Percentiles rank a stretch among this genome's conserved stretches.
Evolutionary conservation across 2,113 vertebrate species (phyloP).

Genomic region (Oophaga pumilio): DNA sequence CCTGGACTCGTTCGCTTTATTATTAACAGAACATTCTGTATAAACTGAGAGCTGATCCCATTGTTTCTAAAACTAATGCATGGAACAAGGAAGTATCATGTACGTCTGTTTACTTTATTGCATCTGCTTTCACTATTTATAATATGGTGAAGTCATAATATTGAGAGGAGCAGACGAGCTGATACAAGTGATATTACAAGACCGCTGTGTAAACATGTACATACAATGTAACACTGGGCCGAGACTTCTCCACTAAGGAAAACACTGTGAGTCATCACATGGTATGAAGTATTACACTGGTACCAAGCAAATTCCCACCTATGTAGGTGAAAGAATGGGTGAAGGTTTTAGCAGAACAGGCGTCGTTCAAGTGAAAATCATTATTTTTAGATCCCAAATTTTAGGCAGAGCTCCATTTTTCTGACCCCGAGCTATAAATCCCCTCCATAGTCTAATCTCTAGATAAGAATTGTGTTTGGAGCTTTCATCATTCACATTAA

Average conservation of each 20-base stretch:
- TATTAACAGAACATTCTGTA: slow-evolving; percentile 30
- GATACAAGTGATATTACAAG: background rate
- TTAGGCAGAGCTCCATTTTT: background rate
- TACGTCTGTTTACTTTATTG: slow-evolving; percentile 27
- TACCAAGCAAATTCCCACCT: background rate
- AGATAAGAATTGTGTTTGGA: no score
- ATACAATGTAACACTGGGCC: background rate
- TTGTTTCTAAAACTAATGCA: slow-evolving; percentile 37
- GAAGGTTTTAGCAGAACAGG: background rate
- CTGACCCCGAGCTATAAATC: background rate
- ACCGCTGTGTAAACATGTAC: background rate
- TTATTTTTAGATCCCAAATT: background rate
- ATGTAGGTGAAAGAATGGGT: background rate
- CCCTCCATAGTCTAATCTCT: no score
- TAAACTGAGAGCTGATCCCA: background rate
- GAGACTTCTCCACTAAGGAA: background rate
- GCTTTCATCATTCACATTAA: no score
- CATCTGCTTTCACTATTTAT: slow-evolving; percentile 39
- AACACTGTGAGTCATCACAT: background rate
- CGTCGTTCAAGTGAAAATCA: background rate
- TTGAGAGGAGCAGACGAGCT: slow-evolving; percentile 5
- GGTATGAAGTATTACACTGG: background rate
- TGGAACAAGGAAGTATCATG: slow-evolving; percentile 1
- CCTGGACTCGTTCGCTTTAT: slow-evolving; percentile 10
- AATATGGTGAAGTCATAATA: slow-evolving; percentile 28